Conservation (phyloP, 2,113 vertebrate genomes). For the Setophaga coronata region DNA sequence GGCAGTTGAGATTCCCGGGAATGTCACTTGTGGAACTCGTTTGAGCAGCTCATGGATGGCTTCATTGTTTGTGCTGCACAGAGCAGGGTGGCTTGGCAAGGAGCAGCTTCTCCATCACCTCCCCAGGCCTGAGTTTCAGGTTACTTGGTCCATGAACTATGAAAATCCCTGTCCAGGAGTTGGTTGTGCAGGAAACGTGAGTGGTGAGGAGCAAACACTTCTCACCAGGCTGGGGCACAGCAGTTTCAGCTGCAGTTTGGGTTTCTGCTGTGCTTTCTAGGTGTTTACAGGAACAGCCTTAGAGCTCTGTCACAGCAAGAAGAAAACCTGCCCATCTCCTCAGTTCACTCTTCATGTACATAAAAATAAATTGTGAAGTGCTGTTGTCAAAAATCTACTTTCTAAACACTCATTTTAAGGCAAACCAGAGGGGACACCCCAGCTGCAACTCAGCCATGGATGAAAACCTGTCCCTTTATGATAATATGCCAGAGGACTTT, state of each 20-base stretch:
- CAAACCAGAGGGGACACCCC: neutral
- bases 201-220: neutral
- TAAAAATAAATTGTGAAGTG: neutral
- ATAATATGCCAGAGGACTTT: neutral
- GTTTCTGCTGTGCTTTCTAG: neutral
- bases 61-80: neutral
- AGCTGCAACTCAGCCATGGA: accelerated
- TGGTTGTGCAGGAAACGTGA: neutral
- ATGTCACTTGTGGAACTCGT: conserved; percentile 30
- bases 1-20: neutral
- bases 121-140: neutral
- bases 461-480: neutral
- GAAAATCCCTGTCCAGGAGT: neutral
- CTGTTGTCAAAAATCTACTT: neutral
- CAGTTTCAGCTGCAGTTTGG: neutral
- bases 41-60: neutral
- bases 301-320: neutral
- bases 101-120: neutral
- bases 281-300: neutral
- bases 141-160: neutral
- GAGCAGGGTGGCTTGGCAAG: neutral
- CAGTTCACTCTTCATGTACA: accelerated
- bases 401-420: neutral
- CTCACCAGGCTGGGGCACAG: neutral
- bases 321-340: neutral